Evolutionary conservation across 2,797 vertebrate species (phyloP), one percentile per base, ranked within the genome.

Genomic region (Lithobates sylvaticus): DNA sequence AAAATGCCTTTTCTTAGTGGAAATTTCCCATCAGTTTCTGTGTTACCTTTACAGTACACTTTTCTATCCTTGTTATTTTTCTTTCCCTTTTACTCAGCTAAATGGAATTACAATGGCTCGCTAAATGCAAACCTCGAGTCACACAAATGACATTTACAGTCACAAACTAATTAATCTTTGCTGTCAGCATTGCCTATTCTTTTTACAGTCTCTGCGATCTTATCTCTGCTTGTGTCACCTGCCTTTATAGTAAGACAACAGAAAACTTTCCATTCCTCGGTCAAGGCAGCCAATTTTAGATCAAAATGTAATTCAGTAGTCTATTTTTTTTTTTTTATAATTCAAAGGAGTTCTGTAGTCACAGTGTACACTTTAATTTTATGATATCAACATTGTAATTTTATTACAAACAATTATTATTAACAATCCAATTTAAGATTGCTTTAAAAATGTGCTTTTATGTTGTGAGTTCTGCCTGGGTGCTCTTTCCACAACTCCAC

Each of bases 201-300:
- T 72, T 61, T 44, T 27, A 78, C 68, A 65, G 61, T 64, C 32
- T 32, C 34, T 36, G 36, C 50, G 84, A 85, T 85, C 34, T 73
- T 85, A 85, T 85, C 84, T 73, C 18, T 27, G 76, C 39, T 34
- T 47, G 39, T 78, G 76, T 78, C 83, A 84, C 42, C 76, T 71
- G 39, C 44, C 27, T 36, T 39, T 77, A 42, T 23, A 39, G 58
- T 47, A 15, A 32, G n/a, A 44, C 27, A 47, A 74, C 39, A 13
- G 39, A 79, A 78, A 78, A 79, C 84, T 79, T 79, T 85, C 84
- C 69, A 85, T 72, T 79, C 54, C 34, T 6, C 15, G 26, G 36
- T 70, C 42, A 70, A 13, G 32, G 39, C 65, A 26, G 44, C 16
- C 29, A 47, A 78, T 27, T 42, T 21, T 5, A 18, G 10, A 13